Conservation (phyloP, 2,797 vertebrate species). For the Rhabdophis nuchalis region DNA sequence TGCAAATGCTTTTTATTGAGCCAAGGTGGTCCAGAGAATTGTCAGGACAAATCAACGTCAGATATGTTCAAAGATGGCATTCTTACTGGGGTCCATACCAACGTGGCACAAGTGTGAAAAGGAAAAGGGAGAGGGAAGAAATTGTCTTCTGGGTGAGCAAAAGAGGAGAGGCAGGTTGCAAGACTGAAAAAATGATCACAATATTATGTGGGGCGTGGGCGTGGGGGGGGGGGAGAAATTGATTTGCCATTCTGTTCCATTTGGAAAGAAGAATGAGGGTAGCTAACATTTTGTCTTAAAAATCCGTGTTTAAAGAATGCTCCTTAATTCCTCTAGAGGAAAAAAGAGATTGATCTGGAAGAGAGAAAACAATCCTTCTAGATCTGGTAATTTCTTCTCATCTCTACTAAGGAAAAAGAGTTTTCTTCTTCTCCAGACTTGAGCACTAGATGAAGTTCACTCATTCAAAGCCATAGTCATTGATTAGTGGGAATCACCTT, state of each 20-base stretch:
- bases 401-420: not conserved
- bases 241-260: accelerated
- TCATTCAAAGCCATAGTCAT: not conserved
- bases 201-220: not conserved
- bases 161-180: not conserved
- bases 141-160: not conserved
- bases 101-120: not conserved
- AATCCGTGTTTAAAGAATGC: not conserved
- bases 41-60: conserved; percentile 28
- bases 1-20: conserved; percentile 16
- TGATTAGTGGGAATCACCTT: not conserved
- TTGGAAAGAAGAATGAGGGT: not conserved
- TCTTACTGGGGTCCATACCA: conserved; percentile 25
- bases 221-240: no score
- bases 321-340: not conserved
- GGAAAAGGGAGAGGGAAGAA: not conserved
- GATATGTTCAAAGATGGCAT: conserved; percentile 16
- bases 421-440: not conserved
- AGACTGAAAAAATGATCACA: not conserved
- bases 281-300: not conserved
- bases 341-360: not conserved
- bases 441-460: not conserved
- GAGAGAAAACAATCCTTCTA: not conserved
- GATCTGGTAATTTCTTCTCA: not conserved
- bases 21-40: conserved; percentile 19